Percentiles rank a stretch among this genome's conserved stretches.
Evolutionary conservation across 1,140 invertebrate genomes (phyloP).

Genomic region (Papilio xuthus): DNA sequence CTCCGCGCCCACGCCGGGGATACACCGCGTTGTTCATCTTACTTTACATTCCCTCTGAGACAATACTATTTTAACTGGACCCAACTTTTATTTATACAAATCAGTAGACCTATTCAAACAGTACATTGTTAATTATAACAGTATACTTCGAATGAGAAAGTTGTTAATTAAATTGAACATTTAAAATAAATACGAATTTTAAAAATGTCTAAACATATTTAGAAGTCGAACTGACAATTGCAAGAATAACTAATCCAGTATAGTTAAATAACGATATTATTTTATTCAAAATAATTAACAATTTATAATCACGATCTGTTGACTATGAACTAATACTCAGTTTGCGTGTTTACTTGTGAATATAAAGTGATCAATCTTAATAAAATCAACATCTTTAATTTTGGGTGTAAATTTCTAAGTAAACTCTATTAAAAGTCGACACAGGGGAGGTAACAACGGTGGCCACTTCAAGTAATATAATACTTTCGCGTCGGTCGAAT

Average conservation of each 20-base stretch:
- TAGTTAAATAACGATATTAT: no score
- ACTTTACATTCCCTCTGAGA: slow-evolving; percentile 41
- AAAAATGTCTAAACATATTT: no score
- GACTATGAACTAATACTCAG: background rate
- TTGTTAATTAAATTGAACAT: background rate
- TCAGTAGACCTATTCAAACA: background rate
- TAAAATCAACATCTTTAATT: slow-evolving; percentile 18
- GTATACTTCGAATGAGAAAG: background rate
- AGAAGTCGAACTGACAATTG: background rate
- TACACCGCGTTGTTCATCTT: slow-evolving; percentile 42
- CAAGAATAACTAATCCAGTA: background rate
- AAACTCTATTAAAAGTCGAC: slow-evolving; percentile 74
- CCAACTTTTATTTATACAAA: slow-evolving; percentile 34
- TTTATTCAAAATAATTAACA: no score
- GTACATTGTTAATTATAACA: background rate
- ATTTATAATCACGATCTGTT: background rate
- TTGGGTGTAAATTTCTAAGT: slow-evolving; percentile 24
- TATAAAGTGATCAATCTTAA: slow-evolving; percentile 1
- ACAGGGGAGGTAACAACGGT: slow-evolving; percentile 50
- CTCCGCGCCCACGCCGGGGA: slow-evolving; percentile 47
- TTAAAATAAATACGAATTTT: background rate
- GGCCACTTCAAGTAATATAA: slow-evolving; percentile 70
- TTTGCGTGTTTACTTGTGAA: background rate
- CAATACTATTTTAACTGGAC: slow-evolving; percentile 28
- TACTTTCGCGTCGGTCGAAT: slow-evolving; percentile 71